Evolutionary conservation across 2,113 vertebrate species (phyloP), one percentile per base, ranked within the genome.

Genomic region (Callospermophilus lateralis): DNA sequence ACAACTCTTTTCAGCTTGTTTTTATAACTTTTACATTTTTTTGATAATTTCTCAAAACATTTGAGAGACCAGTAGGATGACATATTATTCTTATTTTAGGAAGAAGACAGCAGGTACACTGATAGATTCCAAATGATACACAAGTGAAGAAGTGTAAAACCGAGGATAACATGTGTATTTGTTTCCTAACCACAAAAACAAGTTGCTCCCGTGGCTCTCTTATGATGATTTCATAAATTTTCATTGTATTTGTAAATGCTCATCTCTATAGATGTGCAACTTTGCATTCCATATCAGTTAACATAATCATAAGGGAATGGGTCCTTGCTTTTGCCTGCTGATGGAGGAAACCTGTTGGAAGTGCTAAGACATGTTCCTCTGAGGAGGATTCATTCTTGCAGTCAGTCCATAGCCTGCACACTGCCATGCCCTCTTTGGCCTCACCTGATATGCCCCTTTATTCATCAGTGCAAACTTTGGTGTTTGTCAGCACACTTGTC

Each of bases 81-180:
- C n/a, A 67, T 58, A 65, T 7, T 65, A 9, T 95, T 93, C 26
- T 91, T n/a, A 77, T 90, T 96, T 94, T 94, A 16, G 34, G 65
- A 91, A 93, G 55, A 51, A 94, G 37, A 48, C 53, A 48, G 58
- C 51, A 95, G 70, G 39, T 95, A 63, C 30, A 89, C 15, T 20
- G 39, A 34, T 89, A 86, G n/a, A 84, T 67, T 70, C 83, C 78
- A 76, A 24, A n/a, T 86, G 61, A 70, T 73, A 63, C 10, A n/a
- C 16, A 42, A 37, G 77, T 85, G 70, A 92, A 30, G 78, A 55
- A 61, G 32, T 89, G 81, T 84, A 68, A 91, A 73, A 58, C 19
- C 81, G 28, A 96, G 78, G 72, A 53, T 89, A 68, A 45, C 76
- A 65, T 87, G 22, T 76, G 4, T 78, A 68, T 48, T 55, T 92